Evolutionary conservation across 1,140 invertebrate species (phyloP).

Genomic region (Reticulitermes speratus): DNA sequence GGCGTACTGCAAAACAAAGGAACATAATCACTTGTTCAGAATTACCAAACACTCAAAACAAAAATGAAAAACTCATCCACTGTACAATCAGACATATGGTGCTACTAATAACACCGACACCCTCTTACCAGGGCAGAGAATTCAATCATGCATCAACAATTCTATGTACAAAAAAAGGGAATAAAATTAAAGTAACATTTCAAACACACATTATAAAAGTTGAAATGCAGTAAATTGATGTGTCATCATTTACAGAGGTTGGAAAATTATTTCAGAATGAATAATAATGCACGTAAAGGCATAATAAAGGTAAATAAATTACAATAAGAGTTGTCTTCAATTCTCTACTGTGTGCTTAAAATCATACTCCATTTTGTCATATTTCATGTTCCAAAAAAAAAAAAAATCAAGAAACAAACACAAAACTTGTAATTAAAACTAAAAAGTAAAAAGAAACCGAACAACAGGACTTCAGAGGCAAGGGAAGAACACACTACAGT

Average conservation of each 20-base stretch:
- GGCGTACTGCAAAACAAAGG: conserved; percentile 47
- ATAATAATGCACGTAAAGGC: background rate
- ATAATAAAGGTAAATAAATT: background rate
- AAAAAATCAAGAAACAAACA: background rate
- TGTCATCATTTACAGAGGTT: background rate
- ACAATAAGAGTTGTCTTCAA: background rate
- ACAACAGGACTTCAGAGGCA: too few relatives aligned
- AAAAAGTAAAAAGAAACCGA: background rate
- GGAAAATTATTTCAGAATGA: background rate
- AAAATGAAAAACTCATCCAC: conserved; percentile 19
- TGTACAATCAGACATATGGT: conserved; percentile 1
- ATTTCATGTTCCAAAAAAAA: background rate
- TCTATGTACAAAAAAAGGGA: too few relatives aligned
- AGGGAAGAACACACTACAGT: background rate
- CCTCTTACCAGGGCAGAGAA: background rate
- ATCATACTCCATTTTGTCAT: background rate
- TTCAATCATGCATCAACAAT: too few relatives aligned
- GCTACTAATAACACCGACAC: background rate
- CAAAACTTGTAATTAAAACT: background rate
- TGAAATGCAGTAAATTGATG: background rate
- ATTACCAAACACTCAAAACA: background rate
- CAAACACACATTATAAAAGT: background rate
- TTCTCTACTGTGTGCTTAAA: conserved; percentile 1
- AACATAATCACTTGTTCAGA: conserved; percentile 25
- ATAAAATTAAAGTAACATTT: too few relatives aligned